A percentile compares a stretch with the other conserved stretches of the same genome.
Evolutionary conservation across 2,888 invertebrate genomes (phyloP).

Genomic region (Eumacrocentrus americanus): DNA sequence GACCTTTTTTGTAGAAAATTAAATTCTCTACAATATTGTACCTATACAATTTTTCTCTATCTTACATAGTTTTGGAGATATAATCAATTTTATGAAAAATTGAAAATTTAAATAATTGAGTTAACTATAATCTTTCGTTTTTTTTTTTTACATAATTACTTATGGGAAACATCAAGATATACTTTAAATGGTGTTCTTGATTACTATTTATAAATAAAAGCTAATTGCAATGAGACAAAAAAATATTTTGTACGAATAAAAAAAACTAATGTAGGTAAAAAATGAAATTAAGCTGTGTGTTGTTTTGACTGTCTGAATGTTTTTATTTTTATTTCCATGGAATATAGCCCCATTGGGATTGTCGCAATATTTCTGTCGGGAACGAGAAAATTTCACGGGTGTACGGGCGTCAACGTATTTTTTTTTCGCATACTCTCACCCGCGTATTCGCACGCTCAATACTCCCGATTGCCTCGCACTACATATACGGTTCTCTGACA

Average conservation of each 20-base stretch:
- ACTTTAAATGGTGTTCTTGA: neutral
- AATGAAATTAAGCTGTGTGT: neutral
- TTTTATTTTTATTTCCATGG: neutral
- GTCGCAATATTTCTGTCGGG: slow-evolving; percentile 25
- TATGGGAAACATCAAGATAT: too few relatives aligned
- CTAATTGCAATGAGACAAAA: neutral
- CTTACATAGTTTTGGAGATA: too few relatives aligned
- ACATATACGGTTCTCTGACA: too few relatives aligned
- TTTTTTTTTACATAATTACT: too few relatives aligned
- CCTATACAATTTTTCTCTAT: too few relatives aligned
- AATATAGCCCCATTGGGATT: slow-evolving; percentile 19
- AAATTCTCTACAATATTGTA: too few relatives aligned
- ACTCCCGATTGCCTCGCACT: slow-evolving; percentile 1
- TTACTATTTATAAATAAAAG: neutral
- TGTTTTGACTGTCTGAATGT: slow-evolving; percentile 12
- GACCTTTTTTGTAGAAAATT: too few relatives aligned
- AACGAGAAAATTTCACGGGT: slow-evolving; percentile 14
- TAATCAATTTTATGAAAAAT: too few relatives aligned
- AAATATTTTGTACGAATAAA: neutral
- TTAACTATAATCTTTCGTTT: too few relatives aligned
- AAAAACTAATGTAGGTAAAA: neutral
- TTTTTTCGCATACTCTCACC: neutral
- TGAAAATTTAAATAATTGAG: too few relatives aligned
- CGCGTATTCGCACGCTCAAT: neutral
- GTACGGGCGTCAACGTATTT: slow-evolving; percentile 9